Percentiles rank a stretch among this genome's conserved stretches.
These are phyloP conservation scores for Oryctes rhinoceros DNA, from an alignment of 1,140 invertebrate species.

Conservation along the genomic window DNA sequence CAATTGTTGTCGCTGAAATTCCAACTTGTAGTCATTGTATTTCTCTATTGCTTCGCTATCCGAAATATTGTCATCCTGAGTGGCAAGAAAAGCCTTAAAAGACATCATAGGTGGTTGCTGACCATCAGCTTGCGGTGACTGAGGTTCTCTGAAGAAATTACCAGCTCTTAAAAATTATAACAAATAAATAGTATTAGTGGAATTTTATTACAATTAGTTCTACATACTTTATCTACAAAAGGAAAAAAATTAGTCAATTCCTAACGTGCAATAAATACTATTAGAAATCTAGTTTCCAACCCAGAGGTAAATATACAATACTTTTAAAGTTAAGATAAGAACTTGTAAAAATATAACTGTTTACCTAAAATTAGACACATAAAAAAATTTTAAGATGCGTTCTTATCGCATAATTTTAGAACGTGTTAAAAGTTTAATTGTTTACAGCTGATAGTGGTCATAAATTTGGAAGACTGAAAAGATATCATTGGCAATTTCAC, in stretches of 20 bases:
- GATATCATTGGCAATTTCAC: too few relatives aligned
- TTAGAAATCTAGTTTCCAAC: too few relatives aligned
- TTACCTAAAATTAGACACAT: too few relatives aligned
- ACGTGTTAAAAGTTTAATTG: too few relatives aligned
- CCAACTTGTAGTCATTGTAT: conserved; percentile 98
- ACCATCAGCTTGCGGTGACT: conserved; percentile 59
- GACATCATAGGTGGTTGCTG: conserved; percentile 95
- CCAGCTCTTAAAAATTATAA: conserved; percentile 49
- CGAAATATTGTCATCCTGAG: conserved; percentile 96
- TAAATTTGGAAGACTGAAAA: too few relatives aligned
- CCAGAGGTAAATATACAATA: too few relatives aligned
- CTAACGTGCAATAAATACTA: too few relatives aligned
- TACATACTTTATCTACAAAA: conserved; percentile 36
- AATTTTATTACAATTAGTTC: conserved; percentile 15
- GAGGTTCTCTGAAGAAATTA: conserved; percentile 59
- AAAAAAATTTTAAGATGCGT: too few relatives aligned
- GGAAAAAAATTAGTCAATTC: neutral
- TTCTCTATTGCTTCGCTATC: conserved; percentile 97
- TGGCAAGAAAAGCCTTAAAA: conserved; percentile 95
- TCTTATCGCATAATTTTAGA: too few relatives aligned
- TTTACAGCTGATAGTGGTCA: too few relatives aligned
- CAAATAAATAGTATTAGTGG: conserved; percentile 31
- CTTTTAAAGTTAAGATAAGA: too few relatives aligned
- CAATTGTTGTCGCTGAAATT: conserved; percentile 94
- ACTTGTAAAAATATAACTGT: too few relatives aligned